Evolutionary conservation across 2,797 vertebrate species (phyloP).

Genomic region (Limosa lapponica): DNA sequence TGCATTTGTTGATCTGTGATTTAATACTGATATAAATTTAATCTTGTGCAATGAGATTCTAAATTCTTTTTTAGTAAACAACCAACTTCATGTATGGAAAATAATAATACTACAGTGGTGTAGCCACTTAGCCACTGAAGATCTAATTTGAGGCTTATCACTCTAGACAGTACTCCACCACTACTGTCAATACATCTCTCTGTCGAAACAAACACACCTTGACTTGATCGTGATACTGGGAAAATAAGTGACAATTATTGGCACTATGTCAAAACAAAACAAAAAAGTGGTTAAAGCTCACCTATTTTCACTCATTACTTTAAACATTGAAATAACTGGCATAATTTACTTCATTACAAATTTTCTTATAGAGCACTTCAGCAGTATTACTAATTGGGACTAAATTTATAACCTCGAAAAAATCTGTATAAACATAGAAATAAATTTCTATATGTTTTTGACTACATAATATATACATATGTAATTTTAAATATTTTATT

Average conservation of each 20-base stretch:
- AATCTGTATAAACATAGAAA: not conserved
- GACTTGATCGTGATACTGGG: not conserved
- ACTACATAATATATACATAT: not conserved
- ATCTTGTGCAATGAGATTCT: not conserved
- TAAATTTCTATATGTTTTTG: not conserved
- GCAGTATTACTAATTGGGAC: not conserved
- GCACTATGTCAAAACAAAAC: not conserved
- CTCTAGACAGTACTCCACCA: not conserved
- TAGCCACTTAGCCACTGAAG: not conserved
- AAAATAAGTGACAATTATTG: not conserved
- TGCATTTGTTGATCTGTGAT: not conserved
- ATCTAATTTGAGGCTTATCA: not conserved
- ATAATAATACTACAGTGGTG: not conserved
- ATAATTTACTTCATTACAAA: not conserved
- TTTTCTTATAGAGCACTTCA: not conserved
- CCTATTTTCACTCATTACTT: not conserved
- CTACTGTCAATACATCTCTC: not conserved
- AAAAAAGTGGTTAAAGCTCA: not conserved
- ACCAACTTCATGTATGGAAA: not conserved
- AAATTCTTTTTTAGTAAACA: not conserved
- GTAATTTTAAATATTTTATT: not conserved
- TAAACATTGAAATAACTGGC: not conserved
- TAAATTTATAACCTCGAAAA: not conserved
- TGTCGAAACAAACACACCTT: not conserved
- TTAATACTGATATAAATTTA: not conserved